phyloP scores from a whole-genome alignment of 2,113 vertebrate species.

The Ceratotherium simum region DNA sequence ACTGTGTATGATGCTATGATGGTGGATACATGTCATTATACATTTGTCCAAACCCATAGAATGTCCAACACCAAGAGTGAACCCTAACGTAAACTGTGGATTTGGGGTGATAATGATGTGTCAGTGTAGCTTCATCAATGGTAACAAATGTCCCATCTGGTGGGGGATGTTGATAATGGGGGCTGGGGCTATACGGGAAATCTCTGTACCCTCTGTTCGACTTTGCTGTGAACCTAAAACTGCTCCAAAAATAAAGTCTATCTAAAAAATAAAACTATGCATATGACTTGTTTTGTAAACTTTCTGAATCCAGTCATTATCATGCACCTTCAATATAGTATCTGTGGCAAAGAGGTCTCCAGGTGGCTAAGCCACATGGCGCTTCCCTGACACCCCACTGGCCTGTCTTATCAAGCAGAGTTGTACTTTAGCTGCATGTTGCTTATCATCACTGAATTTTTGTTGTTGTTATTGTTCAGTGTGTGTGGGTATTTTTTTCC shows the following conservation, averaged over 20 bases:
- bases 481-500: neutral
- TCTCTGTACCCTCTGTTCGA: neutral
- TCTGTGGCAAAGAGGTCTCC: neutral
- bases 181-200: accelerated
- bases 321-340: accelerated
- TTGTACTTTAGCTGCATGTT: neutral
- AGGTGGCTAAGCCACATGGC: accelerated
- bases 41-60: neutral
- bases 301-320: neutral
- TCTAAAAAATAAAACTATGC: neutral
- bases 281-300: no score
- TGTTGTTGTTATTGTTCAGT: neutral
- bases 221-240: neutral
- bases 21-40: accelerated
- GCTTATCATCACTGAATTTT: neutral
- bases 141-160: neutral
- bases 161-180: neutral
- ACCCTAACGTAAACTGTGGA: no score
- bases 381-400: accelerated
- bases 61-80: neutral
- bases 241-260: neutral
- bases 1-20: neutral
- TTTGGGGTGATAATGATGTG: accelerated
- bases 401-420: neutral
- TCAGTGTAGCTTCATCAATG: neutral